phyloP scores from a whole-genome alignment of 2,888 invertebrate genomes.

The Drosophila siamana region DNA sequence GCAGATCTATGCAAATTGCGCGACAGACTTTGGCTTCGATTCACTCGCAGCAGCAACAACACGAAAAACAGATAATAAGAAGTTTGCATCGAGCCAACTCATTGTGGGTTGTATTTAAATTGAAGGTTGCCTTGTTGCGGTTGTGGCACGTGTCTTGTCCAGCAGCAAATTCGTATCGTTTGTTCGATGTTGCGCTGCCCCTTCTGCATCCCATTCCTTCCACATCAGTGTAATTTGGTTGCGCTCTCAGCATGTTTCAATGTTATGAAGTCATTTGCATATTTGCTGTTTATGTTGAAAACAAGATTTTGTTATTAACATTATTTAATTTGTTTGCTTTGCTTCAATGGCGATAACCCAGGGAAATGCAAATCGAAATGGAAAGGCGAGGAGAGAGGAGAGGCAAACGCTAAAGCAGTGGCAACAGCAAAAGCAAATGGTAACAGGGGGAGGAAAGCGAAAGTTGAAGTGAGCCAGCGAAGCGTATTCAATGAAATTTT shows the following conservation, averaged over 20 bases:
- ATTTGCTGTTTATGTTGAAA: slow-evolving; percentile 77
- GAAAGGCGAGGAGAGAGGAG: too few relatives aligned
- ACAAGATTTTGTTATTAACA: slow-evolving; percentile 80
- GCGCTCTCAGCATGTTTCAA: slow-evolving; percentile 60
- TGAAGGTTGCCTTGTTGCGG: slow-evolving; percentile 13
- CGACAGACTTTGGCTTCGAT: slow-evolving; percentile 52
- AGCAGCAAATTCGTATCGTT: slow-evolving; percentile 6
- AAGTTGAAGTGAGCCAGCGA: slow-evolving; percentile 50
- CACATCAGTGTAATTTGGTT: slow-evolving; percentile 32
- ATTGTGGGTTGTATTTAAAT: slow-evolving; percentile 24
- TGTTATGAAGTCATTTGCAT: slow-evolving; percentile 75
- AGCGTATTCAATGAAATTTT: slow-evolving; percentile 41
- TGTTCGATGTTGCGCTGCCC: background rate
- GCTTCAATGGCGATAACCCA: slow-evolving; percentile 35
- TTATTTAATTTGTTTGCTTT: slow-evolving; percentile 77
- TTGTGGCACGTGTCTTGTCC: slow-evolving; percentile 7
- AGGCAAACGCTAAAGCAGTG: background rate
- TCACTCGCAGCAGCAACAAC: slow-evolving; percentile 17
- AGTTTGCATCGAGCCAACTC: slow-evolving; percentile 15
- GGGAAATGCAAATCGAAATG: slow-evolving; percentile 16
- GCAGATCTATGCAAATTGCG: slow-evolving; percentile 64
- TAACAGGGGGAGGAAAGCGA: slow-evolving; percentile 32
- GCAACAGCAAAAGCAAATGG: background rate
- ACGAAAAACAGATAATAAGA: slow-evolving; percentile 8
- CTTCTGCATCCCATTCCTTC: too few relatives aligned